Base-by-base conservation (phyloP, 2,113 vertebrate genomes). In the Salvelinus alpinus region DNA sequence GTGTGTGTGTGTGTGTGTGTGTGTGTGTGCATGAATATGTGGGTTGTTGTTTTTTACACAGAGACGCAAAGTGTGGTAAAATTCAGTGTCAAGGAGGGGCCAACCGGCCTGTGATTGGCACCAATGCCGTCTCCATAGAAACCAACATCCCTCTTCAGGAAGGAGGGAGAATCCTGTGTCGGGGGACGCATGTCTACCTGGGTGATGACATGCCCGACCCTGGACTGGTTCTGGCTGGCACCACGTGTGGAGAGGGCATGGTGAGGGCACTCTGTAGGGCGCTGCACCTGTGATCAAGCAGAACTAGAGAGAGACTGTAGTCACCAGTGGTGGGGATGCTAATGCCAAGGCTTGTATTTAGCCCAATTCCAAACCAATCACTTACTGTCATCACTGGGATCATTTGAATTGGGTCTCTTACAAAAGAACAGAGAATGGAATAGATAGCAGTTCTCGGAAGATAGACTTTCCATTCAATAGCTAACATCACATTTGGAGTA, bases 21-120 rank as follows among this genome's bases (percentile, higher is more conserved):
- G 38, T 47, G 27, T 18, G 18, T 8, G 27, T 70, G 27, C 31
- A 18, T 71, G 57, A 31, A 34, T 54, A 20, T 72, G 59, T 60
- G n/a, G 18, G 11, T 13, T 44, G 59, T 4, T 38, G 11, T 57
- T 11, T 59, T 66, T 48, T 3, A 69, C 77, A 20, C 92, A 99
- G 98, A 87, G 98, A 99, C 67, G 96, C 97, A 0, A 97, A 97
- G 82, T 99, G 98, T 81, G 98, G 98, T 5, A 99, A 99, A 86
- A 99, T 99, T 82, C 98, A 99, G 92, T 99, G 98, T 73, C 98
- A 99, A 85, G 97, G 97, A 67, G 98, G 98, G 70, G 96, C 98
- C 18, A 98, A 94, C 78, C 91, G 97, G 0, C 98, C 98, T 0
- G 95, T 99, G 47, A 99, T 99, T 0, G 98, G 98, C 25, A 99